These are phyloP conservation scores for Clavelina lepadiformis DNA, from an alignment of 23 tunicate genomes.

Conservation along the genomic window DNA sequence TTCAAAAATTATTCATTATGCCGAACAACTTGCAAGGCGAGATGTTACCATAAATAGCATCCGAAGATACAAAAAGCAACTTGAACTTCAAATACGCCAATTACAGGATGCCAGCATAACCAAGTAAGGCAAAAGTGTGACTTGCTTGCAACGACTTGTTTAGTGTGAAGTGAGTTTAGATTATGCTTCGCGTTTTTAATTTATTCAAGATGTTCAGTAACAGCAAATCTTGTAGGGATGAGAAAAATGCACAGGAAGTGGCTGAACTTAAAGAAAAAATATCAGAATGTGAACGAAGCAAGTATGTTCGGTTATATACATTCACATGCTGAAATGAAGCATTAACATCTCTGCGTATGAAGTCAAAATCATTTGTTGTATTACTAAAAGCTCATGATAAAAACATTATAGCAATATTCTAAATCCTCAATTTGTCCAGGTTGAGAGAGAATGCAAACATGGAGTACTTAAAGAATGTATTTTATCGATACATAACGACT, in stretches of 20 bases:
- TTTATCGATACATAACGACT: constrained; percentile 72
- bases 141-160: too few relatives aligned
- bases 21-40: constrained; percentile 87
- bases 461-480: constrained; percentile 84
- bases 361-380: not conserved
- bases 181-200: too few relatives aligned
- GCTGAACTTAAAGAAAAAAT: constrained; percentile 62
- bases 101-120: constrained; percentile 65
- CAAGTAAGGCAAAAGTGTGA: too few relatives aligned
- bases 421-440: constrained; percentile 38
- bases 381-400: too few relatives aligned
- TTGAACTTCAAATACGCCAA: constrained; percentile 70
- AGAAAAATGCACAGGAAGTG: constrained; percentile 57
- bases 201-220: too few relatives aligned
- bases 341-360: not conserved
- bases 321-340: not conserved
- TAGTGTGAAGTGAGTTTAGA: too few relatives aligned
- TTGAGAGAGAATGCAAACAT: constrained; percentile 81
- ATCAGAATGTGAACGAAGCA: constrained; percentile 27
- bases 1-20: constrained; percentile 68
- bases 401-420: too few relatives aligned
- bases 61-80: constrained; percentile 65
- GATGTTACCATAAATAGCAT: constrained; percentile 77
- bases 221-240: constrained; percentile 31
- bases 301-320: constrained; percentile 13